Conservation (phyloP, 2,113 vertebrate species). For the Neoarius graeffei region DNA sequence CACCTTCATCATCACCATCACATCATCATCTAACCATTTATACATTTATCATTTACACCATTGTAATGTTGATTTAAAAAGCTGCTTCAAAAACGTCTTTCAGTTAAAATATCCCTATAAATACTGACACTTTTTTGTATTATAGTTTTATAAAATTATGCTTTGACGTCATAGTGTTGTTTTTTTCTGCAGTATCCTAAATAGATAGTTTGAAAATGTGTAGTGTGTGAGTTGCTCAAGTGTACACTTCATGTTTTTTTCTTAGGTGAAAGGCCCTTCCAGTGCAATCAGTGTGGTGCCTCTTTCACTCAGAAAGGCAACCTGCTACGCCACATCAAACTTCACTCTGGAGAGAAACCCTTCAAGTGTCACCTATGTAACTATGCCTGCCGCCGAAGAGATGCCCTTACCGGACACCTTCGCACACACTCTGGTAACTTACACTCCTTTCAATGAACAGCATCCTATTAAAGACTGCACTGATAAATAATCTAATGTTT, state of each 20-base stretch:
- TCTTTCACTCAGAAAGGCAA: constrained; percentile 99
- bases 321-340: constrained; percentile 97
- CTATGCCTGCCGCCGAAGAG: constrained; percentile 95
- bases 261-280: constrained; percentile 95
- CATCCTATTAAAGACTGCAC: neutral
- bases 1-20: neutral
- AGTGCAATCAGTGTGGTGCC: constrained; percentile 96
- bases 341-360: constrained; percentile 97
- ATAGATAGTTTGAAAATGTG: neutral
- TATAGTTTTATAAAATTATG: neutral
- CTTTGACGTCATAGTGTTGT: neutral
- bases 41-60: no score
- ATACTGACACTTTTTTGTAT: neutral
- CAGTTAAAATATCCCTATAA: neutral
- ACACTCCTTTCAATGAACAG: neutral
- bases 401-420: constrained; percentile 93
- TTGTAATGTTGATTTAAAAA: no score
- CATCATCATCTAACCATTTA: no score
- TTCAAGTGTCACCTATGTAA: constrained; percentile 99
- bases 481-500: neutral
- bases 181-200: neutral
- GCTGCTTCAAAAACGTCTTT: neutral
- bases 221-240: neutral
- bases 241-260: constrained; percentile 31
- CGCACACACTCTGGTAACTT: constrained; percentile 94